Percentiles rank a stretch among this genome's conserved stretches.
phyloP scores from a whole-genome alignment of 2,797 vertebrate genomes.

The Gallinago stenura region DNA sequence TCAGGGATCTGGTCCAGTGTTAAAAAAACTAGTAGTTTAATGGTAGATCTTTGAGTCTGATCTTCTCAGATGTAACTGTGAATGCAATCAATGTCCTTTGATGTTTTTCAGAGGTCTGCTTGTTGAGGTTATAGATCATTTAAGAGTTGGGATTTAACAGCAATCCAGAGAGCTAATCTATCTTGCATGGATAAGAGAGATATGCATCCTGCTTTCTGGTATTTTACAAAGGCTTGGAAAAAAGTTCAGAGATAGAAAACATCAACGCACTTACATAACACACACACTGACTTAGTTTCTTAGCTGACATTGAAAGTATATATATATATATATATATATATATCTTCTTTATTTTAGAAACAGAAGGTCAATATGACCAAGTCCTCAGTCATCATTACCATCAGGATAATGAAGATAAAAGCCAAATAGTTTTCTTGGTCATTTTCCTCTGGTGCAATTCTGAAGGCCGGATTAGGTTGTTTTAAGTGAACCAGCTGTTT shows the following conservation, averaged over 20 bases:
- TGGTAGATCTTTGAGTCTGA: neutral
- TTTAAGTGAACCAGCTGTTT: neutral
- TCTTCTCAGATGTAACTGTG: neutral
- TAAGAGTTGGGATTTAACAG: slow-evolving; percentile 6
- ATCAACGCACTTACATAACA: neutral
- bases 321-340: too few species aligned
- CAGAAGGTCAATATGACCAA: neutral
- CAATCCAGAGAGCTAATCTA: neutral
- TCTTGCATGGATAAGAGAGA: slow-evolving; percentile 1
- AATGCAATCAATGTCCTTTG: slow-evolving; percentile 42
- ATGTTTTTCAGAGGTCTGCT: slow-evolving; percentile 23
- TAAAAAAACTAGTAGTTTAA: neutral
- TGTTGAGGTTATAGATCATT: neutral
- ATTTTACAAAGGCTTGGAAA: slow-evolving; percentile 22
- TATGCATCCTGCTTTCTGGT: neutral
- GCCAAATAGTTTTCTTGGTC: neutral
- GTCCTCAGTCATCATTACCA: neutral
- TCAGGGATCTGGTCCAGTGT: neutral
- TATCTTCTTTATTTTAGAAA: neutral
- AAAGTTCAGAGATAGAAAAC: neutral
- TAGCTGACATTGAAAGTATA: neutral
- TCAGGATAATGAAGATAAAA: neutral
- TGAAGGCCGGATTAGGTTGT: neutral
- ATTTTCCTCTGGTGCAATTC: neutral
- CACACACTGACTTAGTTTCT: neutral